phyloP scores from a whole-genome alignment of 2,113 vertebrate species.

The Caloenas nicobarica region DNA sequence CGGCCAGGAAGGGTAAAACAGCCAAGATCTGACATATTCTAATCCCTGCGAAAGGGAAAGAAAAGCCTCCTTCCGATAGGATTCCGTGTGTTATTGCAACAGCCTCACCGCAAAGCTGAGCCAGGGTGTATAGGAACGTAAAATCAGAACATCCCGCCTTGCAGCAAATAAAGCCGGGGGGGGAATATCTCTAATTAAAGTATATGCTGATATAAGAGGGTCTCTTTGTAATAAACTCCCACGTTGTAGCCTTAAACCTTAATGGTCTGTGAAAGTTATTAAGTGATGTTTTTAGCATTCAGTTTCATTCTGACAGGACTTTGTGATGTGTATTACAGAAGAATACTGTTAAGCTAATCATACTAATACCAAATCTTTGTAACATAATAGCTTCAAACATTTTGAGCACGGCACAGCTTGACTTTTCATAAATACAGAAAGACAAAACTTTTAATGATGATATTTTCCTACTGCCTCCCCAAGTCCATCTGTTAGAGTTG shows the following conservation, averaged over 20 bases:
- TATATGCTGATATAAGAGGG: constrained; percentile 15
- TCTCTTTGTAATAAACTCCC: constrained; percentile 39
- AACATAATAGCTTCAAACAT: constrained; percentile 1
- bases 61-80: not conserved
- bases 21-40: not conserved
- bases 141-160: not conserved
- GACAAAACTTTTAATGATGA: not conserved
- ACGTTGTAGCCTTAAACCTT: constrained; percentile 33
- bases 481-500: constrained; percentile 27
- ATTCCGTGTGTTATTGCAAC: not conserved
- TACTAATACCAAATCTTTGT: constrained; percentile 1
- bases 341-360: constrained; percentile 50
- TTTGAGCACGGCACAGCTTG: not conserved
- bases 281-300: constrained; percentile 4
- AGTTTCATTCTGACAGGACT: not conserved
- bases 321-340: constrained; percentile 48
- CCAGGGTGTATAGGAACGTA: not conserved
- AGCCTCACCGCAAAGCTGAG: not conserved
- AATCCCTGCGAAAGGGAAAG: not conserved
- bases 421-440: constrained; percentile 12
- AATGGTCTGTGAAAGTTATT: constrained; percentile 62
- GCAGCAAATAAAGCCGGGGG: constrained; percentile 4
- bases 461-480: constrained; percentile 38
- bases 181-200: constrained; percentile 7
- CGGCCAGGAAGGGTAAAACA: not conserved